Evolutionary conservation across 1,140 invertebrate genomes (phyloP), one percentile per base, ranked within the genome.

Genomic region (Drosophila nigrodunni): DNA sequence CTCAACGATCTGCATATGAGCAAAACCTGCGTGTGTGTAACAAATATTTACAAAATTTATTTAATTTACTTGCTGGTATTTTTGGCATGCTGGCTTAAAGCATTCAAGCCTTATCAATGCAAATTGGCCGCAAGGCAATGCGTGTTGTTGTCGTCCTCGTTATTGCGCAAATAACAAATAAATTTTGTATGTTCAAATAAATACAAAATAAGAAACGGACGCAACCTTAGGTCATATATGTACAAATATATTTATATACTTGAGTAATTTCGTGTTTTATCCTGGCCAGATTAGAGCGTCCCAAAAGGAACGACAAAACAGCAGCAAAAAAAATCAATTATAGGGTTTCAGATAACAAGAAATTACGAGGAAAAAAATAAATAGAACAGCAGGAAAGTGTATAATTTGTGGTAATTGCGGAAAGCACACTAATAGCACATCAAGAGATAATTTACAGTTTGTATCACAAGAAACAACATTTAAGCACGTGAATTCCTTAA

Each of bases 41-140:
- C 77, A 85, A 85, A 71, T 67, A 72, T 37, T 83, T 54, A 55
- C n/a, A 43, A 64, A 25, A 74, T 64, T 69, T 59, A 61, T 61
- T 74, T 46, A 59, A 69, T 74, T 73, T 73, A 11, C 39, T 39
- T 18, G 4, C 7, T 35, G 13, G 8, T 39, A 39, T 18, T 57
- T 57, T 35, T 18, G 50, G 13, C 54, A 41, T 57, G 39, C 18
- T 41, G 52, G 10, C 18, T 50, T 44, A 44, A 61, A 25, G 9
- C 37, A 69, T 69, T 68, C 57, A 43, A 54, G 34, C 13, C 18
- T 60, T 58, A 58, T 70, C 50, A 70, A 71, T 64, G 58, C 18
- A 43, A 64, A 58, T 43, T 58, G 52, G 41, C 66, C 59, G 25
- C 50, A 35, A 46, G 59, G 18, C 35, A 18, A 69, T 61, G 25